Conservation (phyloP, 1,140 invertebrate genomes). For the Bradysia coprophila region DNA sequence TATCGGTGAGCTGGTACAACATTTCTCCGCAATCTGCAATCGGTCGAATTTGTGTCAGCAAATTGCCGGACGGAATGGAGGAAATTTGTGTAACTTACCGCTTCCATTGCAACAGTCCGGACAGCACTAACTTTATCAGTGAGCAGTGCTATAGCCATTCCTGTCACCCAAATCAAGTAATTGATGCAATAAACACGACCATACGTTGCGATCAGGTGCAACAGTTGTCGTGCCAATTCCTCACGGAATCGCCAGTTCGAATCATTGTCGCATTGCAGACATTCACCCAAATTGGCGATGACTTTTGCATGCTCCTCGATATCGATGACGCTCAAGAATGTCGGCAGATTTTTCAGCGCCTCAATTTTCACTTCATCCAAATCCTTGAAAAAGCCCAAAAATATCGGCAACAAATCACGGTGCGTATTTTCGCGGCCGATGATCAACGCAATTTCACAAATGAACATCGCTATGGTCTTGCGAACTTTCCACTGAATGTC, state of each 20-base stretch:
- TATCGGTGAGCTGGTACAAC: no score
- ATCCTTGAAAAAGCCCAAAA: slow-evolving; percentile 4
- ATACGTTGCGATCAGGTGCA: background rate
- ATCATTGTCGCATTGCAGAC: background rate
- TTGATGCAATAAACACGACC: background rate
- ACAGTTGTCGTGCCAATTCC: slow-evolving; percentile 2
- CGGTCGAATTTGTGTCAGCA: no score
- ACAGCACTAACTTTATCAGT: slow-evolving; percentile 4
- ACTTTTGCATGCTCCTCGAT: background rate
- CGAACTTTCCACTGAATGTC: slow-evolving; percentile 1
- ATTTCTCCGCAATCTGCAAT: no score
- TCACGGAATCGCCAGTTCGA: slow-evolving; percentile 4
- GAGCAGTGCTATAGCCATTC: slow-evolving; percentile 1
- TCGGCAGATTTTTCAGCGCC: slow-evolving; percentile 2
- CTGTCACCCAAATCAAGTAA: background rate
- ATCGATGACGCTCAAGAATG: slow-evolving; percentile 4
- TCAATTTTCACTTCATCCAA: slow-evolving; percentile 4
- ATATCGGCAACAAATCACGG: slow-evolving; percentile 2
- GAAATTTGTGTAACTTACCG: no score
- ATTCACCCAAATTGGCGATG: slow-evolving; percentile 1
- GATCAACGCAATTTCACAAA: slow-evolving; percentile 3
- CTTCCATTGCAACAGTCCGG: slow-evolving; percentile 3
- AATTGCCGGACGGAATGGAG: no score
- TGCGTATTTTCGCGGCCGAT: slow-evolving; percentile 2
- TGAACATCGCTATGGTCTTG: slow-evolving; percentile 4